Percentiles rank a stretch among this genome's conserved stretches.
These are phyloP conservation scores for Sinocyclocheilus grahami DNA, from an alignment of 2,113 vertebrate species.

Conservation along the genomic window DNA sequence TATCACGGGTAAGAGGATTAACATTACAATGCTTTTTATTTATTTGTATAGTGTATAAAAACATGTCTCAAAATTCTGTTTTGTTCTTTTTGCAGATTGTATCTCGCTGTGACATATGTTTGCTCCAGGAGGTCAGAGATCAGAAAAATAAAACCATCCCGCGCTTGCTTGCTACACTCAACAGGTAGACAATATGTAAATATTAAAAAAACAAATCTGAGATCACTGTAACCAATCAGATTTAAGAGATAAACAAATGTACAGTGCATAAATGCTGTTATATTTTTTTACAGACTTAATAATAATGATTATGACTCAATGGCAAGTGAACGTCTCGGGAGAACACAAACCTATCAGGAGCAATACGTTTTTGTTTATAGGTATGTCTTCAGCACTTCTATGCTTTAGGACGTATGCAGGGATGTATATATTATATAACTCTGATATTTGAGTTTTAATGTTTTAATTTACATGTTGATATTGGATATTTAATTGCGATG, in stretches of 20 bases:
- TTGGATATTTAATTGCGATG: too few species aligned
- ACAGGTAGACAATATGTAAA: constrained; percentile 60
- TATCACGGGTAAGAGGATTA: constrained; percentile 64
- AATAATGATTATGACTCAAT: constrained; percentile 63
- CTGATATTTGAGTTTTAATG: neutral
- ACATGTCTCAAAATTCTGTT: neutral
- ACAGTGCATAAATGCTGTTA: neutral
- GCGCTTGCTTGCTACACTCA: constrained; percentile 59
- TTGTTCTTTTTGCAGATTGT: constrained; percentile 68
- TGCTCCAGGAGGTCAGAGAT: constrained; percentile 79
- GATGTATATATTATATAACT: too few species aligned
- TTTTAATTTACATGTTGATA: neutral
- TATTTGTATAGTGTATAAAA: neutral
- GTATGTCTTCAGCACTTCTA: constrained; percentile 60
- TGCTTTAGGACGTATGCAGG: neutral
- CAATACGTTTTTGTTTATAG: constrained; percentile 83
- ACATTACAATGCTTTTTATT: neutral
- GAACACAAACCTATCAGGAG: constrained; percentile 75
- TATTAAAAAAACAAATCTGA: neutral
- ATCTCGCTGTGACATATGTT: constrained; percentile 72
- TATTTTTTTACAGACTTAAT: constrained; percentile 56
- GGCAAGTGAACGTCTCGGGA: constrained; percentile 76
- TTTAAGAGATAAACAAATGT: neutral
- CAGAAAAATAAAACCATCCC: constrained; percentile 63
- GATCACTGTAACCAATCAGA: neutral